Percentiles rank a stretch among this genome's conserved stretches.
Evolutionary conservation across 2,888 invertebrate genomes (phyloP).

Genomic region (Drosophila incognita): DNA sequence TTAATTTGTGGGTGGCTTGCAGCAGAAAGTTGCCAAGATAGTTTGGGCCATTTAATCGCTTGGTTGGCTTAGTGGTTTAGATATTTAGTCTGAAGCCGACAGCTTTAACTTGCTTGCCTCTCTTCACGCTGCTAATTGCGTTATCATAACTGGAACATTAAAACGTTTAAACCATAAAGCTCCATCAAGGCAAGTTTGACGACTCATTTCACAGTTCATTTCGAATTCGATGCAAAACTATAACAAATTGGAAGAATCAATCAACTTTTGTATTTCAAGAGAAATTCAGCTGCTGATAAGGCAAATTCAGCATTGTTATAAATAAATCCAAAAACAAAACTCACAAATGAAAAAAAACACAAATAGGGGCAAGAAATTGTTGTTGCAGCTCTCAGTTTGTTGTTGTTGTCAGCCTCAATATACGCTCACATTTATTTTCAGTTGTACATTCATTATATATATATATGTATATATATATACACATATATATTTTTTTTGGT

Average conservation of each 20-base stretch:
- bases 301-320: constrained; percentile 38
- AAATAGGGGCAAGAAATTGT: constrained; percentile 26
- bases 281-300: constrained; percentile 46
- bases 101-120: constrained; percentile 17
- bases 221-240: not conserved
- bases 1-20: constrained; percentile 52
- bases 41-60: constrained; percentile 49
- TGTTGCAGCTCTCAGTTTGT: constrained; percentile 1
- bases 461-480: not conserved
- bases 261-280: not conserved
- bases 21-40: constrained; percentile 33
- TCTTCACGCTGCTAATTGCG: constrained; percentile 15
- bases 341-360: constrained; percentile 13
- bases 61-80: constrained; percentile 19
- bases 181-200: not conserved
- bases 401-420: constrained; percentile 31
- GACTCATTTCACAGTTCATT: not conserved
- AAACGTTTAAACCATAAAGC: not conserved
- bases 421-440: constrained; percentile 20
- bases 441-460: constrained; percentile 5
- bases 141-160: constrained; percentile 21
- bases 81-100: constrained; percentile 7
- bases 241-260: too few species aligned
- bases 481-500: constrained; percentile 10
- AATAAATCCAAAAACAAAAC: constrained; percentile 60